phyloP scores from a whole-genome alignment of 2,888 invertebrate genomes.

The Leptopilina drosophilae region DNA sequence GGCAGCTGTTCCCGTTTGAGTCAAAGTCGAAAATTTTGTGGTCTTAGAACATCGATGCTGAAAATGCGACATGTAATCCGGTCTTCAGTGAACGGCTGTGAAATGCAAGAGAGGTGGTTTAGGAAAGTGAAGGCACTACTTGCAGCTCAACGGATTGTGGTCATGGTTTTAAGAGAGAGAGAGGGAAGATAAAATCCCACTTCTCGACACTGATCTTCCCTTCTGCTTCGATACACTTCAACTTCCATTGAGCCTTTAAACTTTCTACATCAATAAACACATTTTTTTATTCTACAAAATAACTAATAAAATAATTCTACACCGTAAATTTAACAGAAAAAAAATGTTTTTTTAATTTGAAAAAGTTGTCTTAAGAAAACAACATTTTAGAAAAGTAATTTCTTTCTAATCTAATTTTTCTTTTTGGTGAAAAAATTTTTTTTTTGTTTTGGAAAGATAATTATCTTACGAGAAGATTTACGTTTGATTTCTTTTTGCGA shows the following conservation, averaged over 20 bases:
- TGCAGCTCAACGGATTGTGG: constrained; percentile 26
- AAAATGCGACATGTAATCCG: constrained; percentile 32
- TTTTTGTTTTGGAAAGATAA: too few species aligned
- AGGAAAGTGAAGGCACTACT: constrained; percentile 30
- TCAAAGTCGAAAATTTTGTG: constrained; percentile 44
- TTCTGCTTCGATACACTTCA: constrained; percentile 23
- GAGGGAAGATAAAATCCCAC: constrained; percentile 30
- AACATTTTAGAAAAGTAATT: too few species aligned
- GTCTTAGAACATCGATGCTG: constrained; percentile 47
- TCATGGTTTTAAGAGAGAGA: constrained; percentile 1
- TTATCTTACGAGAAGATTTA: not conserved
- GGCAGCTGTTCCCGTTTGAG: constrained; percentile 45
- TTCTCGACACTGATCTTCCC: constrained; percentile 31
- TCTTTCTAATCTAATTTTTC: too few species aligned
- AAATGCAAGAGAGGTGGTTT: constrained; percentile 12
- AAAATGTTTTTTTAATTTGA: too few species aligned
- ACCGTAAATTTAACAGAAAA: too few species aligned
- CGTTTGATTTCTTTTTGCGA: not conserved
- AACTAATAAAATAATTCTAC: too few species aligned
- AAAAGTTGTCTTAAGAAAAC: too few species aligned
- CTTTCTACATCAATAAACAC: too few species aligned
- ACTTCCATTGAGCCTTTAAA: too few species aligned
- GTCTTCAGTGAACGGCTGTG: constrained; percentile 20
- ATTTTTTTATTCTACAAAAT: too few species aligned
- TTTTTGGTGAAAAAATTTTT: too few species aligned